Evolutionary conservation across 2,888 invertebrate genomes (phyloP).

Genomic region (Drosophila dives): DNA sequence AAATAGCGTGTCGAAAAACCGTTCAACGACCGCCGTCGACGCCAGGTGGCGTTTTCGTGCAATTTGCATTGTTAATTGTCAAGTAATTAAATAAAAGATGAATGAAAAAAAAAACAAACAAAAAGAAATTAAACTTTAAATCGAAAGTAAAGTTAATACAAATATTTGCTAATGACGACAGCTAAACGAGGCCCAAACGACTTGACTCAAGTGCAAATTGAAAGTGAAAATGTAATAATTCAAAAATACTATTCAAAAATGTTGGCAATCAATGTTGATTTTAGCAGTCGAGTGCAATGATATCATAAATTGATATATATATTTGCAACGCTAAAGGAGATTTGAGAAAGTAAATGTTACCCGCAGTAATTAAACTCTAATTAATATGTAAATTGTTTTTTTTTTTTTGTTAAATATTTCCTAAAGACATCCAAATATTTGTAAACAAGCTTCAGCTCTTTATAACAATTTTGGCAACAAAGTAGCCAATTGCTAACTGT

Average conservation of each 20-base stretch:
- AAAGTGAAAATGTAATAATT: conserved; percentile 30
- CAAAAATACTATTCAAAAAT: background rate
- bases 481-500: conserved; percentile 33
- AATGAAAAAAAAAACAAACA: conserved; percentile 24
- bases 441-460: background rate
- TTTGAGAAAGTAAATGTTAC: background rate
- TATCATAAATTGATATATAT: background rate
- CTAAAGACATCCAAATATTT: background rate
- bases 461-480: conserved; percentile 1
- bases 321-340: background rate
- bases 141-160: conserved; percentile 39
- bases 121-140: conserved; percentile 15
- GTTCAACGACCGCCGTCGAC: conserved; percentile 56
- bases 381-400: background rate
- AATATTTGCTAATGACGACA: conserved; percentile 53
- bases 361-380: background rate
- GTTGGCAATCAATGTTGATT: background rate
- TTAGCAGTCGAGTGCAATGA: background rate
- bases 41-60: conserved; percentile 54
- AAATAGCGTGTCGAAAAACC: conserved; percentile 45
- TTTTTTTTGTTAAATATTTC: background rate
- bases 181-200: conserved; percentile 30
- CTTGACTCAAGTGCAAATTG: conserved; percentile 6
- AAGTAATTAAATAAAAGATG: conserved; percentile 45
- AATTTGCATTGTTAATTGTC: conserved; percentile 73